Evolutionary conservation across 2,797 vertebrate species (phyloP), one percentile per base, ranked within the genome.

Genomic region (Pseudomugil tenellus): DNA sequence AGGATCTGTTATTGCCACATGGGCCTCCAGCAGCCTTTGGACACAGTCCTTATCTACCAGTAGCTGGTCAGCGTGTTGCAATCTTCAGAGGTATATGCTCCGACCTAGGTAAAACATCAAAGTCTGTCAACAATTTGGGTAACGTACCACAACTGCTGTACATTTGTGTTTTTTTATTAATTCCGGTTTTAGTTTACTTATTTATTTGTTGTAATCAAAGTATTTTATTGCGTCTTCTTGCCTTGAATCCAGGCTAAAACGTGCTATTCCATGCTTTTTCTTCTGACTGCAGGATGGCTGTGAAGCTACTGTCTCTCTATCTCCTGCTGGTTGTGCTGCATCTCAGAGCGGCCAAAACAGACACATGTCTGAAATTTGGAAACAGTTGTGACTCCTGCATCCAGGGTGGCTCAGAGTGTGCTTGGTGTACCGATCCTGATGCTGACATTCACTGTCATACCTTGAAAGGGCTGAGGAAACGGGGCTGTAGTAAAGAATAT

Each of bases 371-470:
- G 4, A 16, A 0, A 17, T 70, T 63, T 9, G 73, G 67, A 4
- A 55, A 56, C 11, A 80, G 8, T 74, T 90, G 86, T 21, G 55
- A 80, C 0, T n/a, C 84, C 55, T 92, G 91, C 68, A 74, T 91
- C 63, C 70, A 56, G 71, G 75, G 69, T 0, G 67, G 78, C 19
- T 68, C 84, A 0, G 41, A 63, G n/a, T 91, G 87, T 6, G 80
- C 81, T 1, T 92, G 90, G 90, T 91, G 90, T 72, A 62, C 56
- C 0, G 52, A 7, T 8, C 69, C 63, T 17, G 0, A 11, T 3
- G 8, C 23, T 1, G 17, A 6, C 1, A 3, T 37, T 31, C 76
- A n/a, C n/a, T 91, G 89, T 56, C 11, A 82, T 1, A 87, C 39
- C 2, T 0, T n/a, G 9, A 25, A 67, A 0, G 32, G 11, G 39